Evolutionary conservation across 2,888 invertebrate species (phyloP).

Genomic region (Tenodera sinensis): DNA sequence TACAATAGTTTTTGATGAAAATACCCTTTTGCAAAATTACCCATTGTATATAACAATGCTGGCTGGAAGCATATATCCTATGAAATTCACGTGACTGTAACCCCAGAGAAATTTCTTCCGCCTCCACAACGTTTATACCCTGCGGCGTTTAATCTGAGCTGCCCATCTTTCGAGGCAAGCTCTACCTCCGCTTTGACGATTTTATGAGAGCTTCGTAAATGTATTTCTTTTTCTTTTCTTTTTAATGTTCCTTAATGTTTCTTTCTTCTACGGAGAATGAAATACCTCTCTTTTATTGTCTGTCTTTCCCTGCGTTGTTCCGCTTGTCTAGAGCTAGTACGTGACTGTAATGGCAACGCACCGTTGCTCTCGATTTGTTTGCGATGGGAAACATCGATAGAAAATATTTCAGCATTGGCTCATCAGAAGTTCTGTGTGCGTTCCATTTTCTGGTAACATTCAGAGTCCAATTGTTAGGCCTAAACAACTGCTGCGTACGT

Average conservation of each 20-base stretch:
- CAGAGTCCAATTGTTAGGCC: too few relatives aligned
- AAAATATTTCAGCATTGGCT: not conserved
- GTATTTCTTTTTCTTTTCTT: not conserved
- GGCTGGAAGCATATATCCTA: not conserved
- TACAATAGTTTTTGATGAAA: not conserved
- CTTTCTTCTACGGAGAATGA: not conserved
- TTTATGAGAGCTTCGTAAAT: not conserved
- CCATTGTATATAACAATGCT: too few relatives aligned
- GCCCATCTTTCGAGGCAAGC: not conserved
- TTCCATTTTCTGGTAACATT: not conserved
- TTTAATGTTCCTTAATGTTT: not conserved
- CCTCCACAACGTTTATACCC: not conserved
- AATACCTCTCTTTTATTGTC: not conserved
- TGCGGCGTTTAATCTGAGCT: not conserved
- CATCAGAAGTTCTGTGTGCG: not conserved
- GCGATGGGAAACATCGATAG: not conserved
- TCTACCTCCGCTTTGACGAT: not conserved
- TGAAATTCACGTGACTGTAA: not conserved
- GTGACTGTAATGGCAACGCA: not conserved
- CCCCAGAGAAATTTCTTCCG: not conserved
- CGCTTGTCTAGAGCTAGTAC: not conserved
- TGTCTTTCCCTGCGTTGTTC: not conserved
- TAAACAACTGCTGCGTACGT: too few relatives aligned
- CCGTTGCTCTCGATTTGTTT: not conserved
- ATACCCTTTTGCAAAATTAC: not conserved